Conservation (phyloP, 2,797 vertebrate genomes). For the Triplophysa bombifrons region DNA sequence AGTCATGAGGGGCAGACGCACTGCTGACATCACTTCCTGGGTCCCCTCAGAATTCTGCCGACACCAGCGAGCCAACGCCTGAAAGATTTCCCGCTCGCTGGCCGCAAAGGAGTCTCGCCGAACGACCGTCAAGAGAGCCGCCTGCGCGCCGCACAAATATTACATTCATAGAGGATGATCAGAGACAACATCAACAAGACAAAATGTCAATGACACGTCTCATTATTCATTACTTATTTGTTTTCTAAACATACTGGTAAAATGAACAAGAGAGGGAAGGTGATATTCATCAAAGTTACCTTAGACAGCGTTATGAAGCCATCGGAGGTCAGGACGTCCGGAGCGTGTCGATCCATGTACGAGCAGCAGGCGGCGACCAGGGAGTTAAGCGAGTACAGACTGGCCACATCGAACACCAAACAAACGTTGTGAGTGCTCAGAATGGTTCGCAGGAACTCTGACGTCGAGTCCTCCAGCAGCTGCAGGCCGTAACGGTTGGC, state of each 20-base stretch:
- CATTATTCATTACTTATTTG: too few species aligned
- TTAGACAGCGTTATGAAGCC: conserved; percentile 91
- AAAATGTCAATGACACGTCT: not conserved
- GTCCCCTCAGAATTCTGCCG: conserved; percentile 85
- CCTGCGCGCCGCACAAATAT: conserved; percentile 64
- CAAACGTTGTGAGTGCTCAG: conserved; percentile 93
- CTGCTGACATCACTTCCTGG: conserved; percentile 90
- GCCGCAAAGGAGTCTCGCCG: conserved; percentile 92
- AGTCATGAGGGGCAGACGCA: conserved; percentile 94
- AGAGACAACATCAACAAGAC: not conserved
- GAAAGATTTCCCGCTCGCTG: conserved; percentile 94
- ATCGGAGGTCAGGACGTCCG: conserved; percentile 89
- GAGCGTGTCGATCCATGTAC: conserved; percentile 93
- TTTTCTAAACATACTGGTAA: too few species aligned
- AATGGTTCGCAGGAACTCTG: conserved; percentile 92
- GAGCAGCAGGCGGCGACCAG: conserved; percentile 89
- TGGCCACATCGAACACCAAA: conserved; percentile 93
- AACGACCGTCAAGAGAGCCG: conserved; percentile 87
- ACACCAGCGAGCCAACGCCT: conserved; percentile 92
- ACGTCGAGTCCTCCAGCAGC: conserved; percentile 92
- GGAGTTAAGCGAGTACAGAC: conserved; percentile 87
- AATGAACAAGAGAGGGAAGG: too few species aligned
- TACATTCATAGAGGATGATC: not conserved
- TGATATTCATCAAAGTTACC: conserved; percentile 68
- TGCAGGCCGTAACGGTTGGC: conserved; percentile 96